Evolutionary conservation across 2,113 vertebrate species (phyloP).

Genomic region (Sinocyclocheilus maitianheensis): DNA sequence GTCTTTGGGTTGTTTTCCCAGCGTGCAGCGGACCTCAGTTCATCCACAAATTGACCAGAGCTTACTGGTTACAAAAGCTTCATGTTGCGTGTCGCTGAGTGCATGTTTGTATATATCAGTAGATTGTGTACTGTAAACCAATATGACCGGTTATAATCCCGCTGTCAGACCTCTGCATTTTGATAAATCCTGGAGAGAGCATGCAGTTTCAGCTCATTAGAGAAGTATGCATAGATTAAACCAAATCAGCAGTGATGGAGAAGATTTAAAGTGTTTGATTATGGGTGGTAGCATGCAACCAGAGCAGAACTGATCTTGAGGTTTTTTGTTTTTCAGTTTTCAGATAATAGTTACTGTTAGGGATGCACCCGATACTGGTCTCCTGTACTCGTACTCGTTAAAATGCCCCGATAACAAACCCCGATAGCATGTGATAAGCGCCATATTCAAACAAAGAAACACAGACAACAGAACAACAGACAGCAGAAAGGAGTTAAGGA

Average conservation of each 20-base stretch:
- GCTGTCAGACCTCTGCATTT: slow-evolving; percentile 24
- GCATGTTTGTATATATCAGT: slow-evolving; percentile 16
- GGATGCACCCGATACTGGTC: too few species aligned
- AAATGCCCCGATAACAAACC: too few species aligned
- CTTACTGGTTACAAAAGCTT: slow-evolving; percentile 14
- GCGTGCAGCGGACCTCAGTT: slow-evolving; percentile 11
- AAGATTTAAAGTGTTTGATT: slow-evolving; percentile 17
- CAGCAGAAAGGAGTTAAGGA: too few species aligned
- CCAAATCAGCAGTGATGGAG: neutral
- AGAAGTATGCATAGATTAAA: slow-evolving; percentile 21
- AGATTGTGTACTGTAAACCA: slow-evolving; percentile 23
- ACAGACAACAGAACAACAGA: too few species aligned
- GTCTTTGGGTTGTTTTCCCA: slow-evolving; percentile 47
- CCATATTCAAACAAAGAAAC: too few species aligned
- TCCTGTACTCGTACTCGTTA: too few species aligned
- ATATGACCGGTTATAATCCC: slow-evolving; percentile 14
- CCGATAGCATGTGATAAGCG: too few species aligned
- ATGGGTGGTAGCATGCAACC: neutral
- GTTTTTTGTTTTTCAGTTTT: neutral
- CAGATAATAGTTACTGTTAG: neutral
- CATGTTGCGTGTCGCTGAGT: slow-evolving; percentile 4
- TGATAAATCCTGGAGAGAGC: slow-evolving; percentile 22
- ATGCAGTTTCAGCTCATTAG: neutral
- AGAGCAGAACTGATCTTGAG: slow-evolving; percentile 2
- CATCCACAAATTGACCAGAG: neutral